phyloP scores from a whole-genome alignment of 2,888 invertebrate species.

The Torymus tubicola region DNA sequence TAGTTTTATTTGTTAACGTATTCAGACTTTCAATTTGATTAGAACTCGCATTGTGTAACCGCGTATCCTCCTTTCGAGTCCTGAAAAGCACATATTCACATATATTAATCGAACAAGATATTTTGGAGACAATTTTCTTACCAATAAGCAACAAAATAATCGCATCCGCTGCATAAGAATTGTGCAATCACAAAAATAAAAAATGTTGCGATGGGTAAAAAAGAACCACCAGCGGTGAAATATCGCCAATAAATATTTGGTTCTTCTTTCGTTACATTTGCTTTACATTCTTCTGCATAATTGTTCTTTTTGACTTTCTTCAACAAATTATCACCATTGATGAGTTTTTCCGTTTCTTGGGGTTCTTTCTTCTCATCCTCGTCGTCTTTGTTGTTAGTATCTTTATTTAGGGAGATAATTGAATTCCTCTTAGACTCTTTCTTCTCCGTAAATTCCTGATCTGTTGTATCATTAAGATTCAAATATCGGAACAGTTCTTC shows the following conservation, averaged over 20 bases:
- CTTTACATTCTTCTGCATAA: background rate
- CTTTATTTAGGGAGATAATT: background rate
- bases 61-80: constrained; percentile 75
- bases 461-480: constrained; percentile 24
- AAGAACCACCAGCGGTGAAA: constrained; percentile 83
- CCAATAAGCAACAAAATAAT: constrained; percentile 89
- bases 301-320: constrained; percentile 2
- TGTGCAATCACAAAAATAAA: constrained; percentile 83
- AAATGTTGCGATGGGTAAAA: constrained; percentile 78
- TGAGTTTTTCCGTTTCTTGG: constrained; percentile 81
- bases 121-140: constrained; percentile 71
- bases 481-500: constrained; percentile 77
- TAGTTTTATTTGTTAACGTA: too few species aligned
- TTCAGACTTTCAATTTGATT: background rate
- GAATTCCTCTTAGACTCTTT: background rate
- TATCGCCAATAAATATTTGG: constrained; percentile 82
- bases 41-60: constrained; percentile 48
- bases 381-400: constrained; percentile 50
- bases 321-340: constrained; percentile 74
- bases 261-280: constrained; percentile 1
- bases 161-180: constrained; percentile 83
- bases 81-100: constrained; percentile 65
- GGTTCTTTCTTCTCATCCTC: constrained; percentile 76
- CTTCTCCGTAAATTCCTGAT: background rate
- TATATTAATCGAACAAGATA: background rate